phyloP scores from a whole-genome alignment of 2,797 vertebrate species.

The Bovichtus diacanthus region DNA sequence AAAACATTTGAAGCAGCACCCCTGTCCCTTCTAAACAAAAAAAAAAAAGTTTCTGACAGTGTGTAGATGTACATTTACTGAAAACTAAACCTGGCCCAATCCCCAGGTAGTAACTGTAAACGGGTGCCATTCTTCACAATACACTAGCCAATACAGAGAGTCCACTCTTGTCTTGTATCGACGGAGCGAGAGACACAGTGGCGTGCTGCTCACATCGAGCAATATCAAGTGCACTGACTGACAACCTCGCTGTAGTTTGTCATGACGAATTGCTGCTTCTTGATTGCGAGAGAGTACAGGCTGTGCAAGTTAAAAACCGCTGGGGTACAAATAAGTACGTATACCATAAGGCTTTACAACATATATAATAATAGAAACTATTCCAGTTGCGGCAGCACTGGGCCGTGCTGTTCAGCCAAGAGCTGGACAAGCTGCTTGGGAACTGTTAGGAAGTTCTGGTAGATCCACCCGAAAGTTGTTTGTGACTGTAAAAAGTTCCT shows the following conservation, averaged over 20 bases:
- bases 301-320: background rate
- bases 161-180: background rate
- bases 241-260: background rate
- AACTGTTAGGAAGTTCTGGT: conserved; percentile 5
- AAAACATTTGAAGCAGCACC: background rate
- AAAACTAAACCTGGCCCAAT: no score
- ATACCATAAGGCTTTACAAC: background rate
- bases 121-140: background rate
- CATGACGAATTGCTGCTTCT: background rate
- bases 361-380: background rate
- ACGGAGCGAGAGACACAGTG: background rate
- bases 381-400: background rate
- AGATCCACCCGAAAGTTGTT: conserved; percentile 17
- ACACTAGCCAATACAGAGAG: background rate
- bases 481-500: conserved; percentile 14
- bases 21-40: background rate
- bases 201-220: background rate
- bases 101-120: background rate
- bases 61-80: background rate
- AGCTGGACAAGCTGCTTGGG: conserved; percentile 17
- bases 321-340: background rate
- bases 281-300: background rate
- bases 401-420: background rate
- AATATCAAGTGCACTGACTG: background rate
- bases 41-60: background rate